Evolutionary conservation across 2,797 vertebrate genomes (phyloP), one percentile per base, ranked within the genome.

Genomic region (Micrastur ruficollis): DNA sequence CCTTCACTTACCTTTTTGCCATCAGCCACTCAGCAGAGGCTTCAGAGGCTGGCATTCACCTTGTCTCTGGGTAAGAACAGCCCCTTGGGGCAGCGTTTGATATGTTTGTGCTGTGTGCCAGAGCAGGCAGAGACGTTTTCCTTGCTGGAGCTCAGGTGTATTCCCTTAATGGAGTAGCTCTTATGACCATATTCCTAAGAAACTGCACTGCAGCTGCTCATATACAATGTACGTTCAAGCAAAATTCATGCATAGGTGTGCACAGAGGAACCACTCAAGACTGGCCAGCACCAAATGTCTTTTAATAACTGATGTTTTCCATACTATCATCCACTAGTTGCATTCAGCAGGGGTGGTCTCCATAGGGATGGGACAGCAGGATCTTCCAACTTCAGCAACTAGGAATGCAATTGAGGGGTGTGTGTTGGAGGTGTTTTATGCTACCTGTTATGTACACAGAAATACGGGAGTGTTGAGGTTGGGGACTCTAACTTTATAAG

Each of bases 21-120:
- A 98, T 99, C 27, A 98, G 98, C 81, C 98, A 97, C 68, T 99
- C 99, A 7, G 40, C 97, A 1, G 95, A 99, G n/a, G 98, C 99
- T 1, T 85, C 98, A 6, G 98, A 98, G 5, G 98, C 99, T 22
- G 99, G 99, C 55, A 98, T 99, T 56, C 96, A 98, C 58, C 96
- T 99, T 73, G 97, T 98, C 67, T 99, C 99, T 40, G 99, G 99
- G 99, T 99, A 98, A 98, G 97, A 88, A 59, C 23, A 7, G 22
- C 79, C 23, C 62, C 53, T 8, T 1, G 0, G 22, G 65, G 26
- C 81, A 46, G 25, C 25, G 59, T 95, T 73, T 32, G 21, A 21
- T 76, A 26, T 29, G 7, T 12, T 4, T 71, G 29, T 31, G 14
- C 70, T 32, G 4, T 32, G n/a, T 58, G 56, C 47, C 61, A 61